Conservation (phyloP, 2,888 invertebrate species). For the Vesta saturnalis region DNA sequence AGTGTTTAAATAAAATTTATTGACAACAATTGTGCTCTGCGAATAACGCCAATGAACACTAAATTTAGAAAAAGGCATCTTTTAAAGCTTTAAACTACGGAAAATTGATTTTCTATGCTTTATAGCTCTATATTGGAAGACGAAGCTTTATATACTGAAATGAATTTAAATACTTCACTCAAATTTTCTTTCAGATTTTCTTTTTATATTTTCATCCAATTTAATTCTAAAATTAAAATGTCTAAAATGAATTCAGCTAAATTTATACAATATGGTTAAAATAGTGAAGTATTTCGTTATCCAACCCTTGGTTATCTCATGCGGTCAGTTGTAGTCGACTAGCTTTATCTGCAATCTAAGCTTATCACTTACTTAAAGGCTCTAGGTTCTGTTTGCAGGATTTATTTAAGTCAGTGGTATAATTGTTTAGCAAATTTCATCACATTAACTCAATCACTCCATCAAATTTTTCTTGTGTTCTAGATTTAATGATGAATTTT, state of each 20-base stretch:
- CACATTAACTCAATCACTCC: no score
- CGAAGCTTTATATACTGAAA: neutral
- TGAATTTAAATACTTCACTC: neutral
- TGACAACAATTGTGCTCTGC: no score
- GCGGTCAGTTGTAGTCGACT: conserved; percentile 45
- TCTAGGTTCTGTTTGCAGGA: conserved; percentile 41
- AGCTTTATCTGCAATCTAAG: conserved; percentile 43
- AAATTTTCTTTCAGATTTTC: neutral
- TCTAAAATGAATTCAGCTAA: neutral
- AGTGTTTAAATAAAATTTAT: no score
- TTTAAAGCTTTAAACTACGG: neutral
- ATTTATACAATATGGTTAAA: conserved; percentile 5
- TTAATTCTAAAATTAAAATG: conserved; percentile 1
- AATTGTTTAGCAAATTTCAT: conserved; percentile 17
- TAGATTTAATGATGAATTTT: no score
- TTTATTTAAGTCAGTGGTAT: conserved; percentile 29
- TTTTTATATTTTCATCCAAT: neutral
- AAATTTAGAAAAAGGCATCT: neutral
- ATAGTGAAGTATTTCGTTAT: conserved; percentile 25
- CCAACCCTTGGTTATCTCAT: conserved; percentile 36
- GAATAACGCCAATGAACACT: no score
- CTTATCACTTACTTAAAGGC: conserved; percentile 46
- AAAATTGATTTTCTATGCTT: neutral
- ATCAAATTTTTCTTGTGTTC: no score
- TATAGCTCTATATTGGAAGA: neutral